Conservation (phyloP, 2,888 invertebrate genomes). For the Hirtodrosophila cameraria region DNA sequence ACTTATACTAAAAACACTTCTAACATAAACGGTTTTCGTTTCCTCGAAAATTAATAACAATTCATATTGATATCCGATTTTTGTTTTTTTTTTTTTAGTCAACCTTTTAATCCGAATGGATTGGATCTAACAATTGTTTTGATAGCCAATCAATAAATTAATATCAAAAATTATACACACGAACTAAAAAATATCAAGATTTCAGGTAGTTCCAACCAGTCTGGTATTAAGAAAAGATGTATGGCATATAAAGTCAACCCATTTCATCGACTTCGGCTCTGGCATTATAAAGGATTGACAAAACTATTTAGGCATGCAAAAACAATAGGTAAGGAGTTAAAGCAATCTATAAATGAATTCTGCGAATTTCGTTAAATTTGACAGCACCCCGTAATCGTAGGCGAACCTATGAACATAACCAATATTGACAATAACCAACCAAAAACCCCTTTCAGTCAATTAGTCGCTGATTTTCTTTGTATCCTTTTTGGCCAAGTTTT, state of each 20-base stretch:
- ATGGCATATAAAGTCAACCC: conserved; percentile 40
- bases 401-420: conserved; percentile 11
- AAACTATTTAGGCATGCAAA: conserved; percentile 22
- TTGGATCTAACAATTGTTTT: too few species aligned
- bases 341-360: conserved; percentile 18
- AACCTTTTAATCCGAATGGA: too few species aligned
- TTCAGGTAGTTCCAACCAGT: too few species aligned
- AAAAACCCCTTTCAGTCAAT: conserved; percentile 76
- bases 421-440: conserved; percentile 22
- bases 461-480: conserved; percentile 77
- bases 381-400: not conserved
- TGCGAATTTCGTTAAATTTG: conserved; percentile 27
- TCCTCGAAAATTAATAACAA: too few species aligned
- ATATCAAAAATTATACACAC: too few species aligned
- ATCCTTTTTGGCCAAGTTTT: conserved; percentile 32
- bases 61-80: too few species aligned
- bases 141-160: too few species aligned
- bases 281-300: conserved; percentile 34
- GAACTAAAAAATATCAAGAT: too few species aligned
- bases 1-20: too few species aligned
- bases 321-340: conserved; percentile 53
- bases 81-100: too few species aligned
- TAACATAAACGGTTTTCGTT: too few species aligned
- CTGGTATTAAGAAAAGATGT: too few species aligned
- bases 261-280: conserved; percentile 3